Percentiles rank a stretch among this genome's conserved stretches.
phyloP scores from a whole-genome alignment of 2,113 vertebrate genomes.

The Microtus oregoni region DNA sequence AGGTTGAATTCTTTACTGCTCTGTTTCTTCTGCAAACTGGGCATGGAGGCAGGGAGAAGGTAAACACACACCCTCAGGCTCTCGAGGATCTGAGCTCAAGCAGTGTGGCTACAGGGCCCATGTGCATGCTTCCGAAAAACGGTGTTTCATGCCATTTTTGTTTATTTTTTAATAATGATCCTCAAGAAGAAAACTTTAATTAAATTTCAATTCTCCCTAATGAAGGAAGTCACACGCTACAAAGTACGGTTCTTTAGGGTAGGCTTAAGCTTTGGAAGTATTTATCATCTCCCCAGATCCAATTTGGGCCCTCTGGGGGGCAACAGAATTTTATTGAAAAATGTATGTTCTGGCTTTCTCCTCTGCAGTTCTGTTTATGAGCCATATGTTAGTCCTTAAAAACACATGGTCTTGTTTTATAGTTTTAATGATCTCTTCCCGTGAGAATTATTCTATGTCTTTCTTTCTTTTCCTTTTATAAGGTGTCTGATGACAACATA shows the following conservation, averaged over 20 bases:
- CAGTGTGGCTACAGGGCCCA: neutral
- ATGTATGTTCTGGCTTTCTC: neutral
- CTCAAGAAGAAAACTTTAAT: constrained; percentile 31
- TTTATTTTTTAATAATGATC: neutral
- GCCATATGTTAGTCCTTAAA: constrained; percentile 42
- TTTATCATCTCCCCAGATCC: constrained; percentile 34
- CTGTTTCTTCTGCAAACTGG: neutral
- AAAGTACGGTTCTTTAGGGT: neutral
- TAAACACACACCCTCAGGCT: neutral
- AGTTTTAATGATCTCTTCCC: constrained; percentile 47
- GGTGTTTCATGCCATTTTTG: neutral
- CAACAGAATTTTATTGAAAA: neutral
- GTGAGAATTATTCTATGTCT: constrained; percentile 18
- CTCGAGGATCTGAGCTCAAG: neutral
- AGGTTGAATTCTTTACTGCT: neutral
- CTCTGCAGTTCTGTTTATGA: neutral
- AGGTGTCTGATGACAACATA: neutral
- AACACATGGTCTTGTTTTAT: constrained; percentile 40
- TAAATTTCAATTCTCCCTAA: constrained; percentile 56
- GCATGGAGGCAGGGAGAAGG: neutral
- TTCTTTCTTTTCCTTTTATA: constrained; percentile 17
- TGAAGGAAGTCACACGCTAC: constrained; percentile 37
- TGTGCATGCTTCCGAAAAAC: neutral
- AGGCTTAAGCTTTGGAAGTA: neutral
- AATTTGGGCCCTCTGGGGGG: constrained; percentile 4